These are phyloP conservation scores for Pteropus alecto DNA, from an alignment of 2,113 vertebrate genomes.

Conservation along the genomic window DNA sequence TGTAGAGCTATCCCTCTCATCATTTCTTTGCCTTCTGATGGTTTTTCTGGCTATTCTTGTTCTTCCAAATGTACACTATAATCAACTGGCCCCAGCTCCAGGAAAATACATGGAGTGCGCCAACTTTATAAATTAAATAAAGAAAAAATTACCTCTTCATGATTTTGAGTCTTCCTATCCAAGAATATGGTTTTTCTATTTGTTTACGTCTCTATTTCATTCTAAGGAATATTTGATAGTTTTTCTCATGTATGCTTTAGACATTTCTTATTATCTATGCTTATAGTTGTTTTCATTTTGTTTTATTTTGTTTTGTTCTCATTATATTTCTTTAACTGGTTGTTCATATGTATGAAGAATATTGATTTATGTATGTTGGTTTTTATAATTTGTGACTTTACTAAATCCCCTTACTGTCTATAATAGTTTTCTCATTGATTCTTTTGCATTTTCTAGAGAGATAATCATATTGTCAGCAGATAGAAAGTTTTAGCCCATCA, in stretches of 20 bases:
- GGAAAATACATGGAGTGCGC: background rate
- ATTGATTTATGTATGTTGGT: background rate
- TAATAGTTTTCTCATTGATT: conserved; percentile 5
- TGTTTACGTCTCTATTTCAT: background rate
- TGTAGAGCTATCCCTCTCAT: background rate
- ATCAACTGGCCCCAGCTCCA: background rate
- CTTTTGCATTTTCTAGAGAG: background rate
- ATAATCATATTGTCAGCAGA: background rate
- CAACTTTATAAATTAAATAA: background rate
- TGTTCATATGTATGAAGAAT: background rate
- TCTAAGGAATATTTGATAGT: background rate
- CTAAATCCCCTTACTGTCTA: background rate
- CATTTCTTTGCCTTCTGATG: background rate
- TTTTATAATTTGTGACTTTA: conserved; percentile 13
- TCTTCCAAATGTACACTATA: background rate
- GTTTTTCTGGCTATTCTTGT: background rate
- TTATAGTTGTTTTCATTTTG: background rate
- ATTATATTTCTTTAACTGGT: background rate
- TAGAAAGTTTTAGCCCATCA: background rate
- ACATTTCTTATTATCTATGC: background rate
- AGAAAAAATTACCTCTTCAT: background rate
- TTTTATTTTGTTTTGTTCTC: conserved; percentile 5
- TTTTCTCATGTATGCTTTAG: background rate
- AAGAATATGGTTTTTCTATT: conserved; percentile 4
- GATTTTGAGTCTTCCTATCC: background rate